These are phyloP conservation scores for Agapostemon virescens DNA, from an alignment of 2,888 invertebrate species.

Conservation along the genomic window DNA sequence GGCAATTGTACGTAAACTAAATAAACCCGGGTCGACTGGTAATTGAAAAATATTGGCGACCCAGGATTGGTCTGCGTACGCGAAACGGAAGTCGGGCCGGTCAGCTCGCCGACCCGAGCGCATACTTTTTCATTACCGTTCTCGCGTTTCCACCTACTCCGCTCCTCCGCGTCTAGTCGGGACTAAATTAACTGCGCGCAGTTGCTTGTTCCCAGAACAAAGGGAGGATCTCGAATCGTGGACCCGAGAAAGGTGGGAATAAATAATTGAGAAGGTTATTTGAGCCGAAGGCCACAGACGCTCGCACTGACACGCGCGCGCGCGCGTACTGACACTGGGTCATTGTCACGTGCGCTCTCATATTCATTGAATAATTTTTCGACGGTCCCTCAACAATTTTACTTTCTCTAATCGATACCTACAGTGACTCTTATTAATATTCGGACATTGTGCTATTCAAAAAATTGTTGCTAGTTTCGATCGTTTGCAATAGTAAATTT, in stretches of 20 bases:
- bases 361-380: background rate
- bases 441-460: no score
- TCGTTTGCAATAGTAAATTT: no score
- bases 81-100: slow-evolving; percentile 55
- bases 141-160: slow-evolving; percentile 53
- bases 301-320: no score
- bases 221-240: slow-evolving; percentile 37
- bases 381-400: background rate
- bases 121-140: slow-evolving; percentile 67
- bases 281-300: background rate
- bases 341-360: background rate
- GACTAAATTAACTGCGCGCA: slow-evolving; percentile 50
- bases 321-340: no score
- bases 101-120: slow-evolving; percentile 31
- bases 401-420: no score
- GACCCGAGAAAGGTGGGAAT: slow-evolving; percentile 36
- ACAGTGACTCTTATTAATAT: no score
- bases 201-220: slow-evolving; percentile 46
- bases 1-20: slow-evolving; percentile 42
- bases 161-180: slow-evolving; percentile 20
- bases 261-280: slow-evolving; percentile 47
- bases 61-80: slow-evolving; percentile 29
- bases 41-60: slow-evolving; percentile 65
- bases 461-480: no score
- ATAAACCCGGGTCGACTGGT: slow-evolving; percentile 47